Percentiles rank a stretch among this genome's conserved stretches.
phyloP scores from a whole-genome alignment of 2,888 invertebrate species.

The Cantharis lateralis region DNA sequence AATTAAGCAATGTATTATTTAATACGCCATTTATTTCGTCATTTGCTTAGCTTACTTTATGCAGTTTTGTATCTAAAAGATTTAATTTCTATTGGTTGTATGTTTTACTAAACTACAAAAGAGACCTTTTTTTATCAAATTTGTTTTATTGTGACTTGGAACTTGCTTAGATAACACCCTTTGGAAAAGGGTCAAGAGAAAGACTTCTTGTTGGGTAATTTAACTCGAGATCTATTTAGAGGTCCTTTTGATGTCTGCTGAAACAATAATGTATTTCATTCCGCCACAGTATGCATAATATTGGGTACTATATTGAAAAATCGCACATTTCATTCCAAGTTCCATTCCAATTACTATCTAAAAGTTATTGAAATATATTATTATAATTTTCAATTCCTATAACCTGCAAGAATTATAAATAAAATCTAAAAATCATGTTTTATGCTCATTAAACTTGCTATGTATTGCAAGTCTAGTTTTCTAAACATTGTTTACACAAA shows the following conservation, averaged over 20 bases:
- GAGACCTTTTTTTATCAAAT: background rate
- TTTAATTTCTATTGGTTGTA: background rate
- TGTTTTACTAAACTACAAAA: background rate
- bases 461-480: background rate
- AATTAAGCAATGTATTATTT: background rate
- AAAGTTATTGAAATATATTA: background rate
- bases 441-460: background rate
- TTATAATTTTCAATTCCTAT: background rate
- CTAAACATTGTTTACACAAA: background rate
- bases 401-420: background rate
- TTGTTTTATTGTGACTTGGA: background rate
- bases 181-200: background rate
- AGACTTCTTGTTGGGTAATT: background rate
- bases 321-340: too few relatives aligned
- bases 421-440: background rate
- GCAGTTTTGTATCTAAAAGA: background rate
- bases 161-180: background rate
- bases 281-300: background rate
- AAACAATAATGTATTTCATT: background rate
- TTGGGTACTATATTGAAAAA: background rate
- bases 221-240: background rate
- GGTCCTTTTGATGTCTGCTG: background rate
- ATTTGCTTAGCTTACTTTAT: too few relatives aligned
- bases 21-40: background rate
- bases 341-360: background rate